A percentile compares a stretch with the other conserved stretches of the same genome.
Conservation (phyloP, 2,888 invertebrate genomes). For the Athripsodes cinereus region DNA sequence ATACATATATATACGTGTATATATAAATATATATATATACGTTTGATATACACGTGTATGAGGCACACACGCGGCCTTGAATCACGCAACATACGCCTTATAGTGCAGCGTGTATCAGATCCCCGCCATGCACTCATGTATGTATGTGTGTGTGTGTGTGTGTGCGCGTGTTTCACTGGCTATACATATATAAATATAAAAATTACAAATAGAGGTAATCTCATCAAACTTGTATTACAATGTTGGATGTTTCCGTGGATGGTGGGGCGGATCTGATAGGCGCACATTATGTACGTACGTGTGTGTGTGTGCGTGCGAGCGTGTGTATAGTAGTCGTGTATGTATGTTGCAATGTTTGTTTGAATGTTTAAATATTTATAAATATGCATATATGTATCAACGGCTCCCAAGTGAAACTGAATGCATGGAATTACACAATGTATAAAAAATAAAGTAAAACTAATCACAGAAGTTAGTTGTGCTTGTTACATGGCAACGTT, state of each 20-base stretch:
- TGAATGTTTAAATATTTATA: conserved; percentile 22
- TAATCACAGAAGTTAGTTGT: conserved; percentile 21
- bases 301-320: neutral
- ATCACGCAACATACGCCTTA: no score
- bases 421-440: no score
- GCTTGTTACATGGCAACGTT: conserved; percentile 9
- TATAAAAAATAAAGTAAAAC: neutral
- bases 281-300: neutral
- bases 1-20: neutral
- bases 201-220: neutral
- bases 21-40: no score
- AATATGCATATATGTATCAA: conserved; percentile 18
- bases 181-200: neutral
- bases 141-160: no score
- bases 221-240: neutral
- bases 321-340: conserved; percentile 11
- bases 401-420: conserved; percentile 23
- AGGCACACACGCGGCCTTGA: no score
- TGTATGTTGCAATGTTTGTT: conserved; percentile 24
- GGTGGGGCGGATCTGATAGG: neutral
- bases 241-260: neutral
- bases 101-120: no score
- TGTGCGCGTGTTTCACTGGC: no score
- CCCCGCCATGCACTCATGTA: neutral
- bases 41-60: no score